Conservation (phyloP, 2,888 invertebrate genomes). For the Isotomurus palustris region DNA sequence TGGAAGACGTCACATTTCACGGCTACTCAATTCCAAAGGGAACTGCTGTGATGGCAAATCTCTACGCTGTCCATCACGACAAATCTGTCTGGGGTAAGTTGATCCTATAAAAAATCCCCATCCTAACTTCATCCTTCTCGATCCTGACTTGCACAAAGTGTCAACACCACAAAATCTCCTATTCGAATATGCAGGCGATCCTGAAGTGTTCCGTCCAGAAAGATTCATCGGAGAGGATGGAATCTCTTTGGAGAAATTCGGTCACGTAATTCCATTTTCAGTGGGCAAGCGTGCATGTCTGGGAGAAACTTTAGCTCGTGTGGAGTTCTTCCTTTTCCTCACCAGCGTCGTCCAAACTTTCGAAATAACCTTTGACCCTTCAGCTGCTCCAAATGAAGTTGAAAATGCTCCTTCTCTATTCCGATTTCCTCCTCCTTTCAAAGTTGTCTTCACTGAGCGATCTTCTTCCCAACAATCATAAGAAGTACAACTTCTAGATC, state of each 20-base stretch:
- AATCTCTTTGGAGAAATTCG: not conserved
- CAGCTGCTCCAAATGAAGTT: not conserved
- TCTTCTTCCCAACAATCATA: too few relatives aligned
- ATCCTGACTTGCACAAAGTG: not conserved
- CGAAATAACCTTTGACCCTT: not conserved
- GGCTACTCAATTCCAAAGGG: conserved; percentile 33
- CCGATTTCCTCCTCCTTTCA: not conserved
- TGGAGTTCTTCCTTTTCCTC: conserved; percentile 21
- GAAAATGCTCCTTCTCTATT: conserved; percentile 1
- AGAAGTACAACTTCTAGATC: too few relatives aligned
- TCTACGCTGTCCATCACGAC: conserved; percentile 28
- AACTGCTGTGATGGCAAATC: conserved; percentile 30
- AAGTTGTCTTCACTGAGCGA: conserved; percentile 7
- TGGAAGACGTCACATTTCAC: conserved; percentile 21
- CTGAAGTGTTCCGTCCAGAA: conserved; percentile 34
- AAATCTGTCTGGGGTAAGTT: conserved; percentile 18
- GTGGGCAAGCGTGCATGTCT: conserved; percentile 26
- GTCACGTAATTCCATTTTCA: conserved; percentile 26
- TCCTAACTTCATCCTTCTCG: not conserved
- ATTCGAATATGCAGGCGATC: conserved; percentile 12
- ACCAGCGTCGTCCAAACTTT: conserved; percentile 25
- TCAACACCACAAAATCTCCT: not conserved
- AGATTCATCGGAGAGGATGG: conserved; percentile 23
- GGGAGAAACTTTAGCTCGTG: conserved; percentile 23
- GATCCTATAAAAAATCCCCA: not conserved